A percentile compares a stretch with the other conserved stretches of the same genome.
phyloP scores from a whole-genome alignment of 2,113 vertebrate genomes.

The Mustelus asterias region DNA sequence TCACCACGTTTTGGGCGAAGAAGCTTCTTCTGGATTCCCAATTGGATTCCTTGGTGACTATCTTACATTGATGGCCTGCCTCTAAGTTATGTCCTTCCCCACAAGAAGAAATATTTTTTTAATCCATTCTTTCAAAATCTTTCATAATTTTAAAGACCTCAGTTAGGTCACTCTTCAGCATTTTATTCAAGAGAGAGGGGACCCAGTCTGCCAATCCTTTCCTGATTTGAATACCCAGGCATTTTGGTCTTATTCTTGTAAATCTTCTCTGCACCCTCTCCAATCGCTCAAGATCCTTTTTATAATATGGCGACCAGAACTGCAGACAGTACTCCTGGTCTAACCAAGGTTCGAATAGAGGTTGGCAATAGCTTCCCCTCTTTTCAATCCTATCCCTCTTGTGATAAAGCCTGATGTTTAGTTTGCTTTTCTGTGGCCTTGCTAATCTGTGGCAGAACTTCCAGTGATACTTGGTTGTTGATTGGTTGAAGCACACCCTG shows the following conservation, averaged over 20 bases:
- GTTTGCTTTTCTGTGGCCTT: neutral
- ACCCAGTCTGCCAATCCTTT: neutral
- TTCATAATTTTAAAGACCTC: neutral
- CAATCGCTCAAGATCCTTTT: neutral
- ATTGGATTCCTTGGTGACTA: neutral
- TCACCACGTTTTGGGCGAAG: neutral
- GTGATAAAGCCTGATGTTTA: neutral
- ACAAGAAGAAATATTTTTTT: too few species aligned
- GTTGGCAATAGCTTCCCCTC: neutral
- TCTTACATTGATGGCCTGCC: neutral
- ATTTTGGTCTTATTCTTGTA: neutral
- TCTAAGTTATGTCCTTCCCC: too few species aligned
- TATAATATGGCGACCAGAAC: neutral
- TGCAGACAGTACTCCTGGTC: neutral
- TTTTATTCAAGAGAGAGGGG: neutral
- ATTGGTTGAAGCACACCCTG: neutral
- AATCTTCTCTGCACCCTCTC: neutral
- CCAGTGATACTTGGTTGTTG: neutral
- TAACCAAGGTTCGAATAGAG: neutral
- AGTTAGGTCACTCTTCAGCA: too few species aligned
- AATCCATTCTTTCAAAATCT: too few species aligned
- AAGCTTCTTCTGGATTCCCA: neutral
- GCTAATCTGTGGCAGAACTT: neutral
- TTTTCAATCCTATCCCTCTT: neutral
- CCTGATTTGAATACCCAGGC: neutral